phyloP scores from a whole-genome alignment of 1,140 invertebrate species.

The Penaeus vannamei region DNA sequence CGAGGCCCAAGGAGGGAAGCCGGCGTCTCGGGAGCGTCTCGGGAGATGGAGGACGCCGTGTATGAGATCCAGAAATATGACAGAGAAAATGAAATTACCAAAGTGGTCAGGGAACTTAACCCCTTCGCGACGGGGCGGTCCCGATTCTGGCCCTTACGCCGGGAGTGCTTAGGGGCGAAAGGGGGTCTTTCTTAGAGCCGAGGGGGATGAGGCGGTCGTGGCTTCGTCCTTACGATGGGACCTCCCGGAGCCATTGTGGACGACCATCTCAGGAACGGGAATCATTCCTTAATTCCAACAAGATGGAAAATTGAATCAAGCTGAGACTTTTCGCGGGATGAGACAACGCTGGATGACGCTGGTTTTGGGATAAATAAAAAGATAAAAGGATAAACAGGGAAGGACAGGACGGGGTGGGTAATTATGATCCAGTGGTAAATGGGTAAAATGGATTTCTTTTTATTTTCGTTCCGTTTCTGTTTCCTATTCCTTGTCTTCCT shows the following conservation, averaged over 20 bases:
- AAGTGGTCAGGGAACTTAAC: neutral
- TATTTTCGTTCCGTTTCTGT: too few relatives aligned
- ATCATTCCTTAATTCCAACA: constrained; percentile 52
- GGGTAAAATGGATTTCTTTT: too few relatives aligned
- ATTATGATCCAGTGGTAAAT: too few relatives aligned
- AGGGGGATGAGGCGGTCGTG: neutral
- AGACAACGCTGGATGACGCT: neutral
- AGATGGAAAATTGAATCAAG: constrained; percentile 59
- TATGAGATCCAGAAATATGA: constrained; percentile 64
- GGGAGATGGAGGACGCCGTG: neutral
- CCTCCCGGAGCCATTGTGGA: constrained; percentile 49
- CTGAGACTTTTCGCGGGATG: neutral
- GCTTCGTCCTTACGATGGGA: constrained; percentile 27
- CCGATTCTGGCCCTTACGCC: neutral
- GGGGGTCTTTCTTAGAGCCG: neutral
- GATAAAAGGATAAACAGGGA: too few relatives aligned
- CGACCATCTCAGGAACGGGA: constrained; percentile 38
- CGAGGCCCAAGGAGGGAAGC: too few relatives aligned
- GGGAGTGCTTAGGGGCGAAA: neutral
- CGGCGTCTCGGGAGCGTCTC: neutral
- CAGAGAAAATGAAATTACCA: constrained; percentile 62
- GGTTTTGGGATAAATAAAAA: too few relatives aligned
- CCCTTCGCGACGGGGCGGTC: neutral
- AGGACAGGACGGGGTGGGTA: too few relatives aligned
- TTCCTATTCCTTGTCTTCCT: too few relatives aligned